Base-by-base conservation (phyloP, 2,888 invertebrate genomes). In the Aromia moschata region DNA sequence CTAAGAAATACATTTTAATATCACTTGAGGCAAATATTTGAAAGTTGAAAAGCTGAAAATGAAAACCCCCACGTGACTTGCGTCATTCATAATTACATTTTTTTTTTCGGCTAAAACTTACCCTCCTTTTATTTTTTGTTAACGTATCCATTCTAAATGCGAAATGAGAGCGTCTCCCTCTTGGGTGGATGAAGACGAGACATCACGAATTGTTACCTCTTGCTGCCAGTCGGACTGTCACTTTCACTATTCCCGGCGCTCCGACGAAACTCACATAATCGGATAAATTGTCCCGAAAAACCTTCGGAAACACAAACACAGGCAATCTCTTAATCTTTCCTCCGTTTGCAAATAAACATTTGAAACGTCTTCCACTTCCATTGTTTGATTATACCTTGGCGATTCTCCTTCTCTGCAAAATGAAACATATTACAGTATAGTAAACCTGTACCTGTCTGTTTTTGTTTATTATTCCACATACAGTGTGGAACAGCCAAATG, bases 281-380 rank as follows among this genome's bases (percentile, higher is more conserved):
- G 12, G 12, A 17, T 41, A 41, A 41, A 41, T 10, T 40, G 18
- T 11, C 11, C 15, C 4, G 11, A 9, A 41, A n/a, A 10, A 5
- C 18, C n/a, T 20, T 15, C 38, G 14, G 12, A 25, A 25, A 41
- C 20, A 41, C 17, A 18, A 17, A 41, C 41, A 1, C 17, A 41
- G 41, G 10, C 41, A 41, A 17, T 41, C 20, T 20, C n/a, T n/a
- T 41, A 41, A 41, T 41, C 41, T 20, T 41, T 11, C 20, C 20
- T 9, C 20, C 20, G 20, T 41, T 17, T 41, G 10, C 11, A 41
- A 41, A 18, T 41, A 41, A 41, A 41, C 20, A 41, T 41, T n/a
- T 41, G 20, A 41, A 11, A 17, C 5, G 20, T 18, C 18, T 2
- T 11, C 41, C 18, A 41, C 7, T 20, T 11, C 40, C n/a, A n/a